Base-by-base conservation (phyloP, 1,140 invertebrate genomes). In the Heliconius hewitsoni region DNA sequence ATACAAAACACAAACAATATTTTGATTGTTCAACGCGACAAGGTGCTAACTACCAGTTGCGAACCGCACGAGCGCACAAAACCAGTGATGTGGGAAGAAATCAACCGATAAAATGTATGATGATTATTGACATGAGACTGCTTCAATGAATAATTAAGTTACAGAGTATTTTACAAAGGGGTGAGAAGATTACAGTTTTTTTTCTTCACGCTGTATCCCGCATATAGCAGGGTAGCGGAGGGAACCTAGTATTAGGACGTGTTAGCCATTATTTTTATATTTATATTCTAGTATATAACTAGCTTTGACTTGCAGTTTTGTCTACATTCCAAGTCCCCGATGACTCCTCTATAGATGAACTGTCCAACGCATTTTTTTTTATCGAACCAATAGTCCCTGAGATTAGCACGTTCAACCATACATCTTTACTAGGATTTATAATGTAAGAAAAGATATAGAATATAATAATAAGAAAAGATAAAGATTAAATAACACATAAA, bases 1-100 rank as follows among this genome's bases (percentile, higher is more conserved):
- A 16, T 16, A 23, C 42, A 37, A 16, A 6, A 16, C 27, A 42
- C 42, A 76, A 27, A 71, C 55, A 76, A 19, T 71, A 42, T 76
- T 76, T 42, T 76, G 74, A 76, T 76, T 70, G 74, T 16, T 76
- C 5, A 76, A 30, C n/a, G 57, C 74, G 74, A 76, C 74, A 76
- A 70, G 74, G 74, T 76, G 74, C 74, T 71, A 76, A 76, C 19
- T 76, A 34, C 46, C 57, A 30, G 39, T 5, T 30, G 27, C 37
- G n/a, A 70, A 71, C 19, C 74, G 42, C 74, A 76, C 74, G 74
- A 76, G 74, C 74, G 74, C 50, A 70, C 37, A 34, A 6, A 76
- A 30, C 8, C 60, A 76, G 39, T 76, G 60, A 76, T 76, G 74
- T 76, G 74, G 37, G 18, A 66, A 71, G 8, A 70, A 50, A 76